A percentile compares a stretch with the other conserved stretches of the same genome.
Evolutionary conservation across 2,888 invertebrate species (phyloP).

Genomic region (Epistrophella euchroma): DNA sequence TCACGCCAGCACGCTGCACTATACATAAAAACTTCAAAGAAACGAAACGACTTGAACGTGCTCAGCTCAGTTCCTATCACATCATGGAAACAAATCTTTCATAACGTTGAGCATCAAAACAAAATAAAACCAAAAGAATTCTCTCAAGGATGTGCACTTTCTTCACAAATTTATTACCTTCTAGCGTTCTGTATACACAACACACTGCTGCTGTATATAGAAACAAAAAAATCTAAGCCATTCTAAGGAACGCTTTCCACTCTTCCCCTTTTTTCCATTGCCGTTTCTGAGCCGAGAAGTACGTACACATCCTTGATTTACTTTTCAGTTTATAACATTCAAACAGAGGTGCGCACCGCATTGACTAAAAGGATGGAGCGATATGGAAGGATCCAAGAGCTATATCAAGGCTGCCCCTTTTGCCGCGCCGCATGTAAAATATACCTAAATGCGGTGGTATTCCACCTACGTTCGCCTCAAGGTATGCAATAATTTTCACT

Average conservation of each 20-base stretch:
- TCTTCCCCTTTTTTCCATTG: background rate
- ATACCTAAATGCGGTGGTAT: constrained; percentile 6
- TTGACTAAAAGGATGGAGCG: constrained; percentile 1
- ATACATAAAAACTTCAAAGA: constrained; percentile 63
- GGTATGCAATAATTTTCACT: constrained; percentile 71
- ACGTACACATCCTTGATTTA: constrained; percentile 57
- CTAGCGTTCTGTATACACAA: constrained; percentile 43
- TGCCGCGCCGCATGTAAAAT: background rate
- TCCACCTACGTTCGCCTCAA: constrained; percentile 30
- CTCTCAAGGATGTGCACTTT: constrained; percentile 68
- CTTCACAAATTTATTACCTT: constrained; percentile 67
- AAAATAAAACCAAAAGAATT: constrained; percentile 58
- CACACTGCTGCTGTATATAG: too few species aligned
- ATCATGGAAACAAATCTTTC: constrained; percentile 63
- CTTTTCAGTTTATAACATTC: constrained; percentile 65
- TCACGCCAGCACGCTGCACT: constrained; percentile 8
- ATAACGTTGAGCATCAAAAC: constrained; percentile 53
- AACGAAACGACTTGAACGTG: constrained; percentile 71
- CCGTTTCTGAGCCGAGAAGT: background rate
- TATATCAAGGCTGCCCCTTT: background rate
- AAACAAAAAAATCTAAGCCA: constrained; percentile 32
- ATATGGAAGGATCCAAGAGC: background rate
- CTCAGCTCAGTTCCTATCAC: constrained; percentile 49
- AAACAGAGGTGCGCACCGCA: constrained; percentile 38
- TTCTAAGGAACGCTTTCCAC: constrained; percentile 22